Base-by-base conservation (phyloP, 2,113 vertebrate genomes). In the Pelodiscus sinensis region DNA sequence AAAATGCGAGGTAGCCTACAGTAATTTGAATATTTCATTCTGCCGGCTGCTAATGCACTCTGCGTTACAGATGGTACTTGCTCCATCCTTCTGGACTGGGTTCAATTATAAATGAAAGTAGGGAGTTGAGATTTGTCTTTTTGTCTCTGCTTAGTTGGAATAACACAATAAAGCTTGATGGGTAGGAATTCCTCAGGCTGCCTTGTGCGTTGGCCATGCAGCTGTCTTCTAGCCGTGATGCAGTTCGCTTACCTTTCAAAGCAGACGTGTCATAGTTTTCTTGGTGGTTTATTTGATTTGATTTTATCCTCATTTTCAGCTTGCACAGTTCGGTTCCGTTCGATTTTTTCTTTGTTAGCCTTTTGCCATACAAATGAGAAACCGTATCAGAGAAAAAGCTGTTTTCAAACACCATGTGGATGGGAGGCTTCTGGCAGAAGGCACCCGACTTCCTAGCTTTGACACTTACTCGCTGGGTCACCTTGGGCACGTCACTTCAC, bases 21-120 rank as follows among this genome's bases (percentile, higher is more conserved):
- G 98, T 98, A 97, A 98, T 98, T 98, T 97, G 97, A 98, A 98
- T 98, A 98, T 98, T 97, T 98, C 98, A 98, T 98, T 97, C 97
- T 95, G 97, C 97, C 90, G 97, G 98, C 98, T 98, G 98, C 97
- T 95, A 96, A 93, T 96, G 96, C 98, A 96, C 97, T 97, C 93
- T 97, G 97, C 86, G 90, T 97, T 97, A 97, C 98, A 98, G 98
- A 98, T 98, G 98, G 98, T 93, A 92, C 96, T 95, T 94, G 94
- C 97, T 97, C 96, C 96, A 97, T 98, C 98, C 98, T 98, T 97
- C 97, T 98, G 98, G 98, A 98, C 98, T 94, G 87, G 92, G 95
- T 97, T 98, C 98, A 98, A 98, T 98, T 98, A 98, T 98, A 98
- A 97, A 98, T 98, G 97, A 97, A 98, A 96, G 96, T 97, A 96